phyloP scores from a whole-genome alignment of 2,113 vertebrate genomes.

The human region DNA sequence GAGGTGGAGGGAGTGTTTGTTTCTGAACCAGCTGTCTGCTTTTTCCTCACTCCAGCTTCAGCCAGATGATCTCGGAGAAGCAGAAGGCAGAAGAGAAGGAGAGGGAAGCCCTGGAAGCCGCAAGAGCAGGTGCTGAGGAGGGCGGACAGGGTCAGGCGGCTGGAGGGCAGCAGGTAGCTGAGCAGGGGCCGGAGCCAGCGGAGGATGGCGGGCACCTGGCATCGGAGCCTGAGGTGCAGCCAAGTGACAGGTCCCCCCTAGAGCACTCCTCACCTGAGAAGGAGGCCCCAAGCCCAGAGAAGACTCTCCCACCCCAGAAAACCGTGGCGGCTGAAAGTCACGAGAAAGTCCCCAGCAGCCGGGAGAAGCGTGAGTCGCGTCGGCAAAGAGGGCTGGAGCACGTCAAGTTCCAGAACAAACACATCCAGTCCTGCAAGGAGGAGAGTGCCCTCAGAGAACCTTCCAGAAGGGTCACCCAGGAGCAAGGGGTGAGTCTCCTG shows the following conservation, averaged over 20 bases:
- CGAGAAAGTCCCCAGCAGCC: constrained; percentile 82
- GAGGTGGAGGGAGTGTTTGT: rapidly evolving
- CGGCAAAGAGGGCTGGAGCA: constrained; percentile 94
- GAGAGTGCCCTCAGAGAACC: constrained; percentile 57
- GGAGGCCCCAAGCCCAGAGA: background rate
- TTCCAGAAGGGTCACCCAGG: background rate
- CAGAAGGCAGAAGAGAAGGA: constrained; percentile 81
- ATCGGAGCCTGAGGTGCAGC: background rate
- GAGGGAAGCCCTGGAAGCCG: constrained; percentile 71
- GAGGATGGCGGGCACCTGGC: rapidly evolving
- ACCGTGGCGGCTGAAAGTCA: rapidly evolving
- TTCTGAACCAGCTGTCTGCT: background rate
- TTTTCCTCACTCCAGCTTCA: constrained; percentile 73
- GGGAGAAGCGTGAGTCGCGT: constrained; percentile 93
- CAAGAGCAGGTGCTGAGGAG: background rate
- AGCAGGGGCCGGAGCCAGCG: background rate
- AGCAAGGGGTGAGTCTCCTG: constrained; percentile 35
- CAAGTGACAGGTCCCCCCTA: rapidly evolving
- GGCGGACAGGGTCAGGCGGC: rapidly evolving
- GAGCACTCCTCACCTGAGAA: background rate
- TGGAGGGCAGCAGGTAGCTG: background rate
- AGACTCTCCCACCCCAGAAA: constrained; percentile 25
- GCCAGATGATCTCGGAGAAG: constrained; percentile 80
- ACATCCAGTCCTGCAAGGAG: constrained; percentile 72
- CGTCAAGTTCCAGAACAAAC: constrained; percentile 91